phyloP scores from a whole-genome alignment of 1,140 invertebrate species.

The Brachionus rotundiformis region DNA sequence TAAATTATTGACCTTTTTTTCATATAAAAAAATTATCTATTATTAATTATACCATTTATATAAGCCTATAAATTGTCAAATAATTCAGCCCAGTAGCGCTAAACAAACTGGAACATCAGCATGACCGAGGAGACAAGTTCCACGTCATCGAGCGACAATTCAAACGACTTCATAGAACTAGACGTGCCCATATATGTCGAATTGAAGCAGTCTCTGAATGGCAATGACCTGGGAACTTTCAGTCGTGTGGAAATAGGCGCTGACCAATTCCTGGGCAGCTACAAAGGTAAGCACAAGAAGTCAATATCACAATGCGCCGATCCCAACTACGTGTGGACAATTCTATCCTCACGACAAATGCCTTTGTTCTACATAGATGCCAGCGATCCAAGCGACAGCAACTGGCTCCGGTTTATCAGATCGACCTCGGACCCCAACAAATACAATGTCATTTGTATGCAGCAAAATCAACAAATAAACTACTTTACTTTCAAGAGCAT shows the following conservation, averaged over 20 bases:
- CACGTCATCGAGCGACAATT: background rate
- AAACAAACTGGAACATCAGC: background rate
- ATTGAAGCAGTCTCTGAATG: background rate
- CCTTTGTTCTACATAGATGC: constrained; percentile 55
- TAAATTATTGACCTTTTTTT: background rate
- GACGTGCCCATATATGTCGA: constrained; percentile 45
- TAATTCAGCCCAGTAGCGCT: background rate
- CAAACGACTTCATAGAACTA: background rate
- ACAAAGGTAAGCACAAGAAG: constrained; percentile 29
- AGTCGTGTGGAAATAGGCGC: constrained; percentile 8
- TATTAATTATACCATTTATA: background rate
- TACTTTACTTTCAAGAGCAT: constrained; percentile 51
- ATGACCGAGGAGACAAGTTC: background rate
- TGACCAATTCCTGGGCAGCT: constrained; percentile 44
- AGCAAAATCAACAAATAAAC: constrained; percentile 54
- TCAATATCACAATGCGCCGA: constrained; percentile 33
- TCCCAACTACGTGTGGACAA: constrained; percentile 43
- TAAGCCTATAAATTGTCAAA: constrained; percentile 1
- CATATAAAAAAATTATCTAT: background rate
- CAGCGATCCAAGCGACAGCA: constrained; percentile 52
- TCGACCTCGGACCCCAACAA: constrained; percentile 53
- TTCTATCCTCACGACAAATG: constrained; percentile 24
- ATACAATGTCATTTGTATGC: constrained; percentile 55
- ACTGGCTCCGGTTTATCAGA: constrained; percentile 54
- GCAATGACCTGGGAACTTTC: constrained; percentile 9